These are phyloP conservation scores for Rhinogobius similis DNA, from an alignment of 2,113 vertebrate genomes.

Conservation along the genomic window DNA sequence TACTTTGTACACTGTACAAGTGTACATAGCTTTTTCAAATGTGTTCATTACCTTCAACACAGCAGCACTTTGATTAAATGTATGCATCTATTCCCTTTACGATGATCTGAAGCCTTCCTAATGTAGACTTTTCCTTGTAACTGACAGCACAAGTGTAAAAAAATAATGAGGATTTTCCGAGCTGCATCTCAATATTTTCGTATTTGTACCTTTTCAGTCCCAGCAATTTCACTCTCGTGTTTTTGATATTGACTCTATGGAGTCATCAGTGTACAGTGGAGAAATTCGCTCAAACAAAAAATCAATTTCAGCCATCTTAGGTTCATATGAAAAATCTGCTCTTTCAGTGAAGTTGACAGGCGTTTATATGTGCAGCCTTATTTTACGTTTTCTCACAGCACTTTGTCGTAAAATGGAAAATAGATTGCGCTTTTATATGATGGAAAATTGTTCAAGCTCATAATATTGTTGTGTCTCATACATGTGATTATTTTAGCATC, in stretches of 20 bases:
- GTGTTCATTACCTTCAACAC: not conserved
- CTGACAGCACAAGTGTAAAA: conserved; percentile 55
- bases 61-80: no score
- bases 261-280: conserved; percentile 17
- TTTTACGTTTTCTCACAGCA: conserved; percentile 6
- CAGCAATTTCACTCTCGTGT: not conserved
- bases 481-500: conserved; percentile 4
- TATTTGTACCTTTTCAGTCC: conserved; percentile 13
- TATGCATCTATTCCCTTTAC: no score
- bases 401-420: conserved; percentile 7
- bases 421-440: not conserved
- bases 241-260: conserved; percentile 15
- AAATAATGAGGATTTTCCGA: conserved; percentile 55
- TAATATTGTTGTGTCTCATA: conserved; percentile 4
- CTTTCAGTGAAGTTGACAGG: not conserved
- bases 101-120: no score
- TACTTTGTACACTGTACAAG: not conserved
- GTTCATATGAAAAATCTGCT: not conserved
- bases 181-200: conserved; percentile 54
- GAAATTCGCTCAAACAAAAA: conserved; percentile 9
- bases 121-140: conserved; percentile 19
- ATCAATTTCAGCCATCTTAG: conserved; percentile 10
- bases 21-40: not conserved
- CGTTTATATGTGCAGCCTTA: conserved; percentile 8
- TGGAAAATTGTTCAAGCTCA: conserved; percentile 34